Base-by-base conservation (phyloP, 2,113 vertebrate species). In the Otocyon megalotis region DNA sequence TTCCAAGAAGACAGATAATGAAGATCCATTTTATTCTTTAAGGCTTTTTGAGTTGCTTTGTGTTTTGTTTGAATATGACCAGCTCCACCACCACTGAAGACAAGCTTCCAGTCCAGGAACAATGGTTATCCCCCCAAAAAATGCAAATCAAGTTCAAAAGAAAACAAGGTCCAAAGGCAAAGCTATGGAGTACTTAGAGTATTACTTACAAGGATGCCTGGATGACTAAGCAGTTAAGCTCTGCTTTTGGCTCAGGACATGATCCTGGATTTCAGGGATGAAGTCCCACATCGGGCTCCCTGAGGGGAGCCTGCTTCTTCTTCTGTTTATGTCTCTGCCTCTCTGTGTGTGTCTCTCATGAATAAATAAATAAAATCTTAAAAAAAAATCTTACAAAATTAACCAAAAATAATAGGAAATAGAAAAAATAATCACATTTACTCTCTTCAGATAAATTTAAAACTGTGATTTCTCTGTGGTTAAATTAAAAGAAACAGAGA, bases 401-500 rank as follows among this genome's bases (percentile, higher is more conserved):
- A 88, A 86, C 30, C 81, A 81, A 69, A 92, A 85, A 35, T 53
- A 88, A 80, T 14, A 63, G 5, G 67, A 56, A 89, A 58, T 30
- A 87, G 76, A 43, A 72, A 90, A 90, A 90, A 63, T 48, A 62
- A 53, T 50, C 54, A 67, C 30, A 74, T 37, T 91, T 56, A 90
- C 30, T 56, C 58, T 95, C 32, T 50, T 89, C 35, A 77, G 26
- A 63, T 76, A 69, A 94, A 71, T 54, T 81, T 58, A 4, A 37
- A 43, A 90, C 37, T 16, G 22, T 13, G 8, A 85, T 30, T 90
- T 85, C 24, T 93, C 71, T 82, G 32, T 54, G 7, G 19, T 76
- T 56, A 32, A 74, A 81, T 62, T 77, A 63, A 54, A 26, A 94
- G 94, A 62, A 90, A 79, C 74, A 56, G n/a, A 86, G 24, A 88